phyloP scores from a whole-genome alignment of 92 coral and sea anemone genomes.

The Porites cylindrica region DNA sequence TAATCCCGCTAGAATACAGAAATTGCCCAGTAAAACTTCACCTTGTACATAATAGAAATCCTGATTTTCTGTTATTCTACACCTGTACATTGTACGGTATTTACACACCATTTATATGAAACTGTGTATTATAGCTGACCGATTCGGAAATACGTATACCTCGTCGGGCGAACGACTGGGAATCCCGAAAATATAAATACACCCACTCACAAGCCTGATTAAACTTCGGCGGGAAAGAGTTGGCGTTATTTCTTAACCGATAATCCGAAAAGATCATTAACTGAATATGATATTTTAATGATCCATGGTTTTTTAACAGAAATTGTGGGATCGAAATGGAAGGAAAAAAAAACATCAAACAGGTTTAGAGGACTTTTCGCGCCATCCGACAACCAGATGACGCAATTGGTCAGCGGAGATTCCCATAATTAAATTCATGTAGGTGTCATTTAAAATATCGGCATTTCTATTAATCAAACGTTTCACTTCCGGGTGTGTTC shows the following conservation, averaged over 20 bases:
- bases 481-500: background rate
- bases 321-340: conserved; percentile 1
- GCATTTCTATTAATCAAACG: background rate
- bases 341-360: conserved; percentile 23
- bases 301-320: background rate
- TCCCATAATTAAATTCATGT: conserved; percentile 15
- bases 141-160: conserved; percentile 5
- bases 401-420: conserved; percentile 54
- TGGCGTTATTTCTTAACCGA: background rate
- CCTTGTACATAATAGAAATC: conserved; percentile 44
- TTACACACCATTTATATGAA: conserved; percentile 19
- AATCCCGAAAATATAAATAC: conserved; percentile 52
- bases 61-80: background rate
- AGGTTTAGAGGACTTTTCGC: conserved; percentile 46
- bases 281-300: conserved; percentile 16
- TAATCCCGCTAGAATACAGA: background rate
- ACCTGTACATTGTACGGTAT: background rate
- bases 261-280: conserved; percentile 17
- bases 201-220: conserved; percentile 46
- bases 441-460: conserved; percentile 28
- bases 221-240: conserved; percentile 52
- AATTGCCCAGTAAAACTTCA: conserved; percentile 1
- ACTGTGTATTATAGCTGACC: background rate
- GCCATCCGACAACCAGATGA: conserved; percentile 42
- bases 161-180: conserved; percentile 35